Evolutionary conservation across 2,113 vertebrate genomes (phyloP), one percentile per base, ranked within the genome.

Genomic region (Lophius piscatorius): DNA sequence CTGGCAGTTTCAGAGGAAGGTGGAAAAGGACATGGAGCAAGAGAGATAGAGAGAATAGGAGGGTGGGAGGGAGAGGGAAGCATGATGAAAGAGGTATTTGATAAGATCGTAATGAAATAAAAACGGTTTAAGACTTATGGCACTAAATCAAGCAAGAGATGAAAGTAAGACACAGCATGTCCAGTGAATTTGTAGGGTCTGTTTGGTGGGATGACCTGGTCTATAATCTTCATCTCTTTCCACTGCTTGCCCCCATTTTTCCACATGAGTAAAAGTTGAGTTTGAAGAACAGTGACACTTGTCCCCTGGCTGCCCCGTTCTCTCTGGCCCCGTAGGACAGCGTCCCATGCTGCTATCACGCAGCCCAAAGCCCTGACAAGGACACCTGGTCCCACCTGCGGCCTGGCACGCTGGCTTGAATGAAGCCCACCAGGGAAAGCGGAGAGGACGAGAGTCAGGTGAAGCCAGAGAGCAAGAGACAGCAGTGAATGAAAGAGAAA

Each of bases 1-100:
- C 85, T 87, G 79, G 78, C 81, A 72, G 49, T 65, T 74, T 85
- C 78, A 90, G 82, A 80, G 80, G 80, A 78, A 83, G 74, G 76
- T 42, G 61, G 54, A 47, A 79, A 74, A 86, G 71, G 70, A 80
- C 78, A 34, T 6, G 29, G 35, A 20, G 16, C 12, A 5, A 35
- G 22, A 22, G 22, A 45, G 22, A 11, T 9, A 44, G 14, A 23
- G 46, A 40, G 26, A 31, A 50, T 34, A n/a, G 11, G 26, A 9
- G 38, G 54, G 16, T 5, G 13, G 29, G 47, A 21, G 22, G 11
- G 20, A 18, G 14, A 36, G 46, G 31, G 44, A 36, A 16, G 35
- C 40, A 60, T 17, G 39, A 44, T 36, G 22, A 63, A 38, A 48
- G 52, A 42, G 40, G 35, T 28, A 28, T 61, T 67, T 52, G 55